phyloP scores from a whole-genome alignment of 2,797 vertebrate genomes.

The Spea hammondii region DNA sequence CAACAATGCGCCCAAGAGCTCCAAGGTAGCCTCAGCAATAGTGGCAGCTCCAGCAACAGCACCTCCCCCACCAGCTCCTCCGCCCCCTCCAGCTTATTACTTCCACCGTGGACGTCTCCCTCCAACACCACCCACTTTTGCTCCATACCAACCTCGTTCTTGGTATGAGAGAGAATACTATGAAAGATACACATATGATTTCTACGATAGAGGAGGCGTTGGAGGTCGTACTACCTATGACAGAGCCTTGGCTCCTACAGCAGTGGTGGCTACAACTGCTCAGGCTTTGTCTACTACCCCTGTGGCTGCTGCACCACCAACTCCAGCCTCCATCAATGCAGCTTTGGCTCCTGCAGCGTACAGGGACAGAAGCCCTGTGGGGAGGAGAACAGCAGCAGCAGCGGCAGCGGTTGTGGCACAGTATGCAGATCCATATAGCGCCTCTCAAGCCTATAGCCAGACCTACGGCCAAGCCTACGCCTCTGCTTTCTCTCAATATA shows the following conservation, averaged over 20 bases:
- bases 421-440: conserved; percentile 53
- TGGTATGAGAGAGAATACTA: conserved; percentile 61
- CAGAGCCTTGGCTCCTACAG: conserved; percentile 55
- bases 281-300: conserved; percentile 50
- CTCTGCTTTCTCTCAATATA: conserved; percentile 61
- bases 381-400: conserved; percentile 52
- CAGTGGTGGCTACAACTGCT: conserved; percentile 55
- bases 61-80: conserved; percentile 53
- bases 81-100: conserved; percentile 54
- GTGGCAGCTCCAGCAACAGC: conserved; percentile 47
- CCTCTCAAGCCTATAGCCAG: conserved; percentile 54
- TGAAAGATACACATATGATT: conserved; percentile 58
- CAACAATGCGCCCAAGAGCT: conserved; percentile 61
- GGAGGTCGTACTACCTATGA: conserved; percentile 62
- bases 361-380: conserved; percentile 53
- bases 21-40: conserved; percentile 53
- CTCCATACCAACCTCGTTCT: conserved; percentile 60
- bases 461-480: conserved; percentile 55
- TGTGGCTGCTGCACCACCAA: conserved; percentile 50
- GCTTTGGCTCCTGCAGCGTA: conserved; percentile 47
- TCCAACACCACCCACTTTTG: conserved; percentile 56
- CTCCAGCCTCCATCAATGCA: conserved; percentile 30
- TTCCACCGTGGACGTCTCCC: conserved; percentile 56
- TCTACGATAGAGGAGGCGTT: conserved; percentile 57
- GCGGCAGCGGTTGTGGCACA: conserved; percentile 48